These are phyloP conservation scores for Carassius carassius DNA, from an alignment of 2,113 vertebrate species.

Conservation along the genomic window DNA sequence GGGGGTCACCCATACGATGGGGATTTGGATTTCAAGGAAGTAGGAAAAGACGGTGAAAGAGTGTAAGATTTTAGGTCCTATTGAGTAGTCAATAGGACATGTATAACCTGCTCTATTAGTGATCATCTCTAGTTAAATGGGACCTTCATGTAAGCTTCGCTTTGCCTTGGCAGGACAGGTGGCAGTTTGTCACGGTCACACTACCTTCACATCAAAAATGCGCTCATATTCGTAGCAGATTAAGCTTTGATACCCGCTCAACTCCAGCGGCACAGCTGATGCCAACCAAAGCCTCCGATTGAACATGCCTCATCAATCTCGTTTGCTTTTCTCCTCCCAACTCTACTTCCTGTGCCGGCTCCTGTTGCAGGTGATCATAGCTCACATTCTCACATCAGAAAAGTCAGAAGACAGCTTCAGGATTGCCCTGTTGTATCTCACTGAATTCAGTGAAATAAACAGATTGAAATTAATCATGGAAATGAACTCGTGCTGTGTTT, in stretches of 20 bases:
- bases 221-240: constrained; percentile 64
- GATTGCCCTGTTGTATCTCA: constrained; percentile 57
- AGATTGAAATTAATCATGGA: not conserved
- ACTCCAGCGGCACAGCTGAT: constrained; percentile 65
- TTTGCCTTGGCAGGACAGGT: constrained; percentile 53
- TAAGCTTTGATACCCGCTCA: constrained; percentile 64
- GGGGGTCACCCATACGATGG: not conserved
- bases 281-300: constrained; percentile 56
- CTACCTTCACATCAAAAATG: constrained; percentile 64
- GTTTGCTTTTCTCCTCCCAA: constrained; percentile 48
- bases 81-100: constrained; percentile 63
- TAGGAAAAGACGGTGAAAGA: constrained; percentile 13
- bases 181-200: constrained; percentile 62
- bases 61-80: constrained; percentile 26
- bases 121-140: constrained; percentile 65
- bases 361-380: constrained; percentile 53
- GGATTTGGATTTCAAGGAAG: not conserved
- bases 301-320: constrained; percentile 46
- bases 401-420: constrained; percentile 61
- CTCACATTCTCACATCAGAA: constrained; percentile 54
- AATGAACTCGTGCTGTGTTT: not conserved
- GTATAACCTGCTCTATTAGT: constrained; percentile 70
- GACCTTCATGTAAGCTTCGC: constrained; percentile 65
- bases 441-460: not conserved
- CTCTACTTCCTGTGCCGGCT: not conserved